These are phyloP conservation scores for Pseudococcus longispinus DNA, from an alignment of 2,888 invertebrate genomes.

Conservation along the genomic window DNA sequence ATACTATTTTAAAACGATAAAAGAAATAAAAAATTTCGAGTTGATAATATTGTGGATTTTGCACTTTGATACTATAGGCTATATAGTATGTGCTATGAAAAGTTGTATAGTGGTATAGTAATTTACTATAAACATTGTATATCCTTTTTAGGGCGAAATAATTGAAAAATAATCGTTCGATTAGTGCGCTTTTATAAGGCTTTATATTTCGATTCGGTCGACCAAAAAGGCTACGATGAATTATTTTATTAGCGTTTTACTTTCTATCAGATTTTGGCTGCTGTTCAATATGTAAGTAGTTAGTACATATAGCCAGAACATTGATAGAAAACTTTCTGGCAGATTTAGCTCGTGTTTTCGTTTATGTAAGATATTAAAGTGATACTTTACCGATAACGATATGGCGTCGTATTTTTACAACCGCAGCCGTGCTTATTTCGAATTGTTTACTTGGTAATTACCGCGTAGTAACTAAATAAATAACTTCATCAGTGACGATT, in stretches of 20 bases:
- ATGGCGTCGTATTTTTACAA: conserved; percentile 16
- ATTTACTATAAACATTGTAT: not conserved
- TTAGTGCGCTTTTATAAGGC: conserved; percentile 3
- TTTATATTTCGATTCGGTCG: not conserved
- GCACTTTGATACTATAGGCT: not conserved
- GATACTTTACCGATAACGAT: conserved; percentile 27
- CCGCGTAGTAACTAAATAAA: not conserved
- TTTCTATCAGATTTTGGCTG: conserved; percentile 41
- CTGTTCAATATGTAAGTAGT: conserved; percentile 13
- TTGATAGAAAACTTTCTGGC: conserved; percentile 31
- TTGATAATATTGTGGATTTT: not conserved
- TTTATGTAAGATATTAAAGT: conserved; percentile 31
- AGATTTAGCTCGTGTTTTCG: conserved; percentile 18
- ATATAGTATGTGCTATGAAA: not conserved
- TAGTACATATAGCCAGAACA: conserved; percentile 4
- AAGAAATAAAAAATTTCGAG: not conserved
- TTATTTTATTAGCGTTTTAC: conserved; percentile 34
- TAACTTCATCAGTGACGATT: not conserved
- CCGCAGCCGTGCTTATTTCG: not conserved
- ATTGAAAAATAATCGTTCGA: conserved; percentile 28
- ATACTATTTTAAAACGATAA: not conserved
- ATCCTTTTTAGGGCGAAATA: not conserved
- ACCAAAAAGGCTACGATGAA: not conserved
- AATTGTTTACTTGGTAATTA: conserved; percentile 19
- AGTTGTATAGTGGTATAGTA: not conserved